Conservation (phyloP, 37 sponge, comb jelly and placozoan genomes). For the Ephydatia muelleri region DNA sequence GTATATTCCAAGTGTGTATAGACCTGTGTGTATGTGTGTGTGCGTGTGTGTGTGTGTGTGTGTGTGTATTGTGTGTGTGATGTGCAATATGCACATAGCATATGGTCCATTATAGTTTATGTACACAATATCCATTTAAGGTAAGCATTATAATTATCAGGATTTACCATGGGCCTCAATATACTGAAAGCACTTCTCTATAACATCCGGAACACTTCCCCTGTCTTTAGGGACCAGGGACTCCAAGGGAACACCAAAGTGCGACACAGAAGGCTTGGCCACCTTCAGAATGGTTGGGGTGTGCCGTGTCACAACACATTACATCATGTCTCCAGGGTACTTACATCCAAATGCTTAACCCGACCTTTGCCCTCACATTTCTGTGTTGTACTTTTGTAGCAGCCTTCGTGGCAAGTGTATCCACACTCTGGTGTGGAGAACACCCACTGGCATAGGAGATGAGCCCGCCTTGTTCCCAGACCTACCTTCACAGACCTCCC, state of each 20-base stretch:
- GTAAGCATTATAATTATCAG: neutral
- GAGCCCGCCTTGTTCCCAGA: neutral
- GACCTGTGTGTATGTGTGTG: constrained; percentile 36
- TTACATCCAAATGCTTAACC: neutral
- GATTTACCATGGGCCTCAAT: constrained; percentile 65
- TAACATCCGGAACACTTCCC: constrained; percentile 44
- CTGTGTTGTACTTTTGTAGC: constrained; percentile 55
- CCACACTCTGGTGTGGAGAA: constrained; percentile 44
- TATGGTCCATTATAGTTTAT: neutral
- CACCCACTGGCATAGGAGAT: neutral
- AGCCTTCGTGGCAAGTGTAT: constrained; percentile 71
- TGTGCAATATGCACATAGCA: neutral
- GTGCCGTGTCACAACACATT: neutral
- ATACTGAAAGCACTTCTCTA: constrained; percentile 65
- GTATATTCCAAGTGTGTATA: constrained; percentile 85
- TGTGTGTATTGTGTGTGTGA: neutral
- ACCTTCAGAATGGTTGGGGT: neutral
- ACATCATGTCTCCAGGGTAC: neutral
- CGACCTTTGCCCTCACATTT: constrained; percentile 66
- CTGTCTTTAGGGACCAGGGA: constrained; percentile 49
- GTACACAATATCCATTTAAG: neutral
- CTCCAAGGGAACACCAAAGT: constrained; percentile 69
- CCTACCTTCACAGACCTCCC: constrained; percentile 81
- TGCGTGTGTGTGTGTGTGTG: neutral
- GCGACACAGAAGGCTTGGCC: constrained; percentile 7